These are phyloP conservation scores for Ictidomys tridecemlineatus DNA, from an alignment of 2,113 vertebrate species.

Conservation along the genomic window DNA sequence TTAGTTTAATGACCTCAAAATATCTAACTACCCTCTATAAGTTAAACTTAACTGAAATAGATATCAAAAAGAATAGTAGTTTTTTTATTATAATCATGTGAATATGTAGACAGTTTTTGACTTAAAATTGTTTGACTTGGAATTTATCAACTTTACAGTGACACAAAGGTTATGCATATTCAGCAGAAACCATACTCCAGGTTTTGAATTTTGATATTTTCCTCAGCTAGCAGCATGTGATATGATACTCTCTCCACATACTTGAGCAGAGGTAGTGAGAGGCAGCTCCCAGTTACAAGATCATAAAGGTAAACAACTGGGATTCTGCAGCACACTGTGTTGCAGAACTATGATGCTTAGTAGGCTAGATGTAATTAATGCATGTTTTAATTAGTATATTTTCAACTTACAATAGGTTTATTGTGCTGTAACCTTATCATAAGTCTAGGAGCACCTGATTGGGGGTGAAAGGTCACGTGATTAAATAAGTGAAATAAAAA, in stretches of 20 bases:
- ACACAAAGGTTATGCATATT: neutral
- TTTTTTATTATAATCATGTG: neutral
- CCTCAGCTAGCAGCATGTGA: neutral
- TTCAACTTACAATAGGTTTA: neutral
- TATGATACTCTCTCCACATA: neutral
- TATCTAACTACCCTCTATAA: neutral
- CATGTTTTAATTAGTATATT: neutral
- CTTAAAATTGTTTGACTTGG: neutral
- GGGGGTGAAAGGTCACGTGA: neutral
- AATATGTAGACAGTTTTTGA: neutral
- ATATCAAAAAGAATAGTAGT: neutral
- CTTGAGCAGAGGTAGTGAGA: no score
- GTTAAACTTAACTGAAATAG: neutral
- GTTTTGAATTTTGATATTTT: neutral
- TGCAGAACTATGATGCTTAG: neutral
- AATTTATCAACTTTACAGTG: neutral
- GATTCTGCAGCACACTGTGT: neutral
- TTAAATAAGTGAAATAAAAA: constrained; percentile 19
- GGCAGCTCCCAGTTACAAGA: neutral
- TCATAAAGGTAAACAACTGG: neutral
- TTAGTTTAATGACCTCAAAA: neutral
- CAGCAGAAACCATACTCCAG: neutral
- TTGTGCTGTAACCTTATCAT: neutral
- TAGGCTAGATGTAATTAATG: neutral
- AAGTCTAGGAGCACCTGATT: neutral